A percentile compares a stretch with the other conserved stretches of the same genome.
Evolutionary conservation across 1,140 invertebrate species (phyloP).

Genomic region (Pinna nobilis): DNA sequence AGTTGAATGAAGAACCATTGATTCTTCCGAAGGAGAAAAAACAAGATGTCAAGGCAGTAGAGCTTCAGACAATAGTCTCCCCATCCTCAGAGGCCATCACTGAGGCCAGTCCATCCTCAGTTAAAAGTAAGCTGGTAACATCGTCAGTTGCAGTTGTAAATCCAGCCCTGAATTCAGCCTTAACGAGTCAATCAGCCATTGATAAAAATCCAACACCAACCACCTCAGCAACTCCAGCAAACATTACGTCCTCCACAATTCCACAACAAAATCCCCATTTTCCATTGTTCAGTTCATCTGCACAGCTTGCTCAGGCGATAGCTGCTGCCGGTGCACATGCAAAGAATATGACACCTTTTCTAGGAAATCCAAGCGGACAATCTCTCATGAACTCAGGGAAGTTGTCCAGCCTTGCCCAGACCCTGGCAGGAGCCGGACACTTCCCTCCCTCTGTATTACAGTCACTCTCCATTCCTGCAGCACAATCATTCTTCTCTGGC

Average conservation of each 20-base stretch:
- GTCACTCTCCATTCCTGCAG: neutral
- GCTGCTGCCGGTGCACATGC: neutral
- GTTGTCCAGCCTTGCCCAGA: neutral
- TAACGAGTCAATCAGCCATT: no score
- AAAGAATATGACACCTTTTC: neutral
- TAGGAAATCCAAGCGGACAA: constrained; percentile 12
- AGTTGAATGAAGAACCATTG: neutral
- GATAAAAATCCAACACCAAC: no score
- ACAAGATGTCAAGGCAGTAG: neutral
- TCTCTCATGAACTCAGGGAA: constrained; percentile 7
- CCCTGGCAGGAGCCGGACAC: constrained; percentile 2
- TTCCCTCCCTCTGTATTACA: neutral
- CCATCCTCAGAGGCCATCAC: neutral
- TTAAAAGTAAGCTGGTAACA: no score
- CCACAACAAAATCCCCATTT: no score
- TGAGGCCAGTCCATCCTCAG: no score
- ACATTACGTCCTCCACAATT: no score
- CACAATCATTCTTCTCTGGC: neutral
- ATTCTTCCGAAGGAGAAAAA: neutral
- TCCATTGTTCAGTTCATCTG: neutral
- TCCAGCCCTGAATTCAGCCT: no score
- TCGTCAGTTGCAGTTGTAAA: no score
- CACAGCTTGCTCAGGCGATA: constrained; percentile 5
- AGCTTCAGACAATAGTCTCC: neutral
- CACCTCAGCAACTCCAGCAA: no score